Conservation (phyloP, 2,797 vertebrate species). For the Graptemys geographica region DNA sequence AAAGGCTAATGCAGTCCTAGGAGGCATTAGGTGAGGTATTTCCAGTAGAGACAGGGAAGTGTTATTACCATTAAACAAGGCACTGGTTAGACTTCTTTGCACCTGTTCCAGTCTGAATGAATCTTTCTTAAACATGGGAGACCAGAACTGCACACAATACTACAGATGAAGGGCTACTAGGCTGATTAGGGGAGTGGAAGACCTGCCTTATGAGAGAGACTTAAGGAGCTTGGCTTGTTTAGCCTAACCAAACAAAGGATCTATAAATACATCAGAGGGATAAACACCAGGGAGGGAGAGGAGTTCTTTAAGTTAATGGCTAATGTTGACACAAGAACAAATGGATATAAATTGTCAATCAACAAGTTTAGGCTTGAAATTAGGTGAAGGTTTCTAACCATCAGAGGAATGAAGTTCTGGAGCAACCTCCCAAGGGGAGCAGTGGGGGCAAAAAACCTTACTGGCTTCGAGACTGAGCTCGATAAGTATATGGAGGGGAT, state of each 20-base stretch:
- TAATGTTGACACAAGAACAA: background rate
- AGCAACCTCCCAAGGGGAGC: background rate
- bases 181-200: background rate
- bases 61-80: background rate
- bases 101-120: no score
- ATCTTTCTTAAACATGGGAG: no score
- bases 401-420: background rate
- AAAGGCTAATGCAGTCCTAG: background rate
- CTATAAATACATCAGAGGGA: background rate
- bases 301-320: background rate
- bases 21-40: background rate
- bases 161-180: background rate
- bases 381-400: no score
- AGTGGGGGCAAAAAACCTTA: background rate
- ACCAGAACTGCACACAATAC: no score
- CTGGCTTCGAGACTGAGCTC: background rate
- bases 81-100: background rate
- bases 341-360: background rate
- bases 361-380: background rate
- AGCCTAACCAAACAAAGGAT: background rate
- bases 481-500: background rate
- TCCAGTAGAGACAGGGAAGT: background rate
- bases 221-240: background rate
- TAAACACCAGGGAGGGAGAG: background rate
- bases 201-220: background rate